Conservation (phyloP, 2,888 invertebrate species). For the Cephus rjabovi region DNA sequence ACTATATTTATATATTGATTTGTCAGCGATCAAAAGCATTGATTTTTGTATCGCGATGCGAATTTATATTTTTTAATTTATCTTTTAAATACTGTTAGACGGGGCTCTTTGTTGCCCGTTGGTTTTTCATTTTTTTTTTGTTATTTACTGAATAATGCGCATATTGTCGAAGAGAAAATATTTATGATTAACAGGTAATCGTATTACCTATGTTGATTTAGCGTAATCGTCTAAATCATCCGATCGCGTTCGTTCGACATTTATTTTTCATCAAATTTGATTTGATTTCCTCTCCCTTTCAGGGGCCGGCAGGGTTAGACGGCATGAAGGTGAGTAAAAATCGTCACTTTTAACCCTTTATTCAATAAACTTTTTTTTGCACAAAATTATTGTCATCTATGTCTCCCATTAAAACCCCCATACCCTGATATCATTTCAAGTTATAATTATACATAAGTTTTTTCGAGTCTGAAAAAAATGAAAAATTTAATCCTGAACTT, state of each 20-base stretch:
- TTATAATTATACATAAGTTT: neutral
- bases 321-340: constrained; percentile 89
- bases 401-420: neutral
- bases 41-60: neutral
- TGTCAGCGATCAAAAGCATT: neutral
- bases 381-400: neutral
- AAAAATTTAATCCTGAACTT: neutral
- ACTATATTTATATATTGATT: neutral
- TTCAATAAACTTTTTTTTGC: neutral
- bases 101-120: neutral
- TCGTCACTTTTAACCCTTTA: neutral
- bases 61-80: neutral
- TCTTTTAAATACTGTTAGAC: neutral
- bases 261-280: constrained; percentile 57
- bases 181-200: constrained; percentile 58
- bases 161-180: neutral
- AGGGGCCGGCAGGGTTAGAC: constrained; percentile 94
- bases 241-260: constrained; percentile 3
- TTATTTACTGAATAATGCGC: neutral
- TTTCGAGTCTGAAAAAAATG: neutral
- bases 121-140: neutral
- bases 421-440: neutral
- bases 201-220: constrained; percentile 16
- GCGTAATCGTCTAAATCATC: neutral
- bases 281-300: constrained; percentile 72